Percentiles rank a stretch among this genome's conserved stretches.
Evolutionary conservation across 1,140 invertebrate species (phyloP).

Genomic region (Leptinotarsa texana): DNA sequence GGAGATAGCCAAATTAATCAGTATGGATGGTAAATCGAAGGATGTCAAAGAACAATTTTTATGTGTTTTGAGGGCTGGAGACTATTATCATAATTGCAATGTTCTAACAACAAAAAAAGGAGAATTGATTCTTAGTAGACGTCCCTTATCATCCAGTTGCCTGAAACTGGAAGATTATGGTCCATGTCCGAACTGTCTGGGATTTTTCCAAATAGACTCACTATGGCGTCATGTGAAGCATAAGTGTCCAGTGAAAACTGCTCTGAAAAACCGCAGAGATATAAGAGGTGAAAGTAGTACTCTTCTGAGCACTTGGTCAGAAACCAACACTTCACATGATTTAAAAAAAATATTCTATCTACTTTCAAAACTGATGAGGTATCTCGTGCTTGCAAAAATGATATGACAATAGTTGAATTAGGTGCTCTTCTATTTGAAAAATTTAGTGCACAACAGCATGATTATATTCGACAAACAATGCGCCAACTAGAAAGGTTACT

Average conservation of each 20-base stretch:
- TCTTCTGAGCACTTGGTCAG: not conserved
- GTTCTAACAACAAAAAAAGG: not conserved
- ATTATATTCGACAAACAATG: too few species aligned
- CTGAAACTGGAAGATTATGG: not conserved
- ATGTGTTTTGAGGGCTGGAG: not conserved
- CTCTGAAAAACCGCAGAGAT: not conserved
- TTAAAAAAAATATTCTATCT: too few species aligned
- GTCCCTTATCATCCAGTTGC: not conserved
- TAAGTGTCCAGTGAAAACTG: not conserved
- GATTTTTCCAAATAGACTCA: not conserved
- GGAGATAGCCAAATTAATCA: not conserved
- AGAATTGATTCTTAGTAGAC: not conserved
- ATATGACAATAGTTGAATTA: not conserved
- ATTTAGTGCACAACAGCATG: not conserved
- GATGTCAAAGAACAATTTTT: not conserved
- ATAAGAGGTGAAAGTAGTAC: not conserved
- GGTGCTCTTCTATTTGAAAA: not conserved
- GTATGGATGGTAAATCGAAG: not conserved
- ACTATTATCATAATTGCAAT: not conserved
- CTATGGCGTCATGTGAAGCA: not conserved
- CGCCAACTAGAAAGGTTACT: too few species aligned
- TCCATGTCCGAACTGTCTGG: not conserved
- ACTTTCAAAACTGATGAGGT: not conserved
- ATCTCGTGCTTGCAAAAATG: not conserved
- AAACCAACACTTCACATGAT: not conserved